A percentile compares a stretch with the other conserved stretches of the same genome.
Conservation (phyloP, 1,140 invertebrate species). For the Cecropterus lyciades region DNA sequence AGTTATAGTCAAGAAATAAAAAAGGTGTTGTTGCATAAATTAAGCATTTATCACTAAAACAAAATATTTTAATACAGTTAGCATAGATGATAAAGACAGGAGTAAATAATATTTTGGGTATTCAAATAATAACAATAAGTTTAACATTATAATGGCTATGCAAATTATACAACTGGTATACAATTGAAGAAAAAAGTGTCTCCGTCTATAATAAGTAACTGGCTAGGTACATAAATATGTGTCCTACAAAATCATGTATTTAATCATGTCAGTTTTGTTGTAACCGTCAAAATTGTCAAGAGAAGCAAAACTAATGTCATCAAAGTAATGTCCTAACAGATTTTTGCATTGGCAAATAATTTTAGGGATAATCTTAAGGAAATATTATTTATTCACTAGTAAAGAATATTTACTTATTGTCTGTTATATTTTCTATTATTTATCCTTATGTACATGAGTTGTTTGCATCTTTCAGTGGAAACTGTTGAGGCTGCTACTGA, state of each 20-base stretch:
- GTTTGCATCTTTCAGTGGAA: constrained; percentile 69
- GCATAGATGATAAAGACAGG: too few species aligned
- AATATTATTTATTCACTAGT: neutral
- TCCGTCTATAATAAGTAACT: neutral
- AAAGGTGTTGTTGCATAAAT: too few species aligned
- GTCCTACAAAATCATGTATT: neutral
- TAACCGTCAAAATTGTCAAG: constrained; percentile 27
- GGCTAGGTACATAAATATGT: neutral
- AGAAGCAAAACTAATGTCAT: constrained; percentile 29
- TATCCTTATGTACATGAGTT: constrained; percentile 6
- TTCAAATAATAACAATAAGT: constrained; percentile 6
- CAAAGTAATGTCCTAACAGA: neutral
- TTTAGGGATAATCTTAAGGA: neutral
- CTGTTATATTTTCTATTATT: neutral
- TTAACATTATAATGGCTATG: constrained; percentile 3
- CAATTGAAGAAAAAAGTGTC: neutral
- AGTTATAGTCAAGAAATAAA: too few species aligned
- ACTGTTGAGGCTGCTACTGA: constrained; percentile 76
- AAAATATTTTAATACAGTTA: too few species aligned
- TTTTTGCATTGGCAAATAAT: neutral
- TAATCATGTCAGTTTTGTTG: constrained; percentile 5
- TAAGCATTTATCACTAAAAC: too few species aligned
- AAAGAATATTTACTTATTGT: neutral
- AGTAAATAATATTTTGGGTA: neutral
- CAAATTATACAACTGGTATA: constrained; percentile 3